phyloP scores from a whole-genome alignment of 2,797 vertebrate species.

The Channallabes apus region DNA sequence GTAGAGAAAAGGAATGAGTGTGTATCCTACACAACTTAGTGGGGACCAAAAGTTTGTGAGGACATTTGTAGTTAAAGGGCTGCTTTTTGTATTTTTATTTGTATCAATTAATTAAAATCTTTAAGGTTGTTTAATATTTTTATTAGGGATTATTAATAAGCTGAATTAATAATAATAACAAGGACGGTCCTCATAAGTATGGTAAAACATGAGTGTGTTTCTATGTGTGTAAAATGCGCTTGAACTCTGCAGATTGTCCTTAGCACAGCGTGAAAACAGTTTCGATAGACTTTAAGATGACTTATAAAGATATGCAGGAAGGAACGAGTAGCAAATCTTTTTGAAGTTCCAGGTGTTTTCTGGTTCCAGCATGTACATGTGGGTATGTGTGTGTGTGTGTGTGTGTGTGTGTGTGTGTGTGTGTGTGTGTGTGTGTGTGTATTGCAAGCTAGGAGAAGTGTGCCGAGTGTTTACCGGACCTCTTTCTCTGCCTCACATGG shows the following conservation, averaged over 20 bases:
- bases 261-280: neutral
- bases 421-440: no score
- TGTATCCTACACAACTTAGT: no score
- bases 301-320: slow-evolving; percentile 9
- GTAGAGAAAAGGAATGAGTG: no score
- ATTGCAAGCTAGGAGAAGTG: neutral
- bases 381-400: neutral
- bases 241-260: neutral
- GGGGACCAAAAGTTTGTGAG: no score
- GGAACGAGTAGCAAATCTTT: neutral
- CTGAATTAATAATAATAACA: neutral
- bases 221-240: neutral
- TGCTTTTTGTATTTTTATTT: no score
- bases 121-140: neutral
- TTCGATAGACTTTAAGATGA: neutral
- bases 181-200: neutral
- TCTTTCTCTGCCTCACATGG: slow-evolving; percentile 47
- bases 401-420: no score
- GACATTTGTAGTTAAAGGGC: no score
- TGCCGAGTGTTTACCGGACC: slow-evolving; percentile 48
- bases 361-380: neutral
- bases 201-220: neutral
- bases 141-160: neutral
- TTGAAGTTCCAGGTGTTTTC: slow-evolving; percentile 4
- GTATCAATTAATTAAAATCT: neutral